Conservation (phyloP, 2,888 invertebrate genomes). For the Lasioglossum zephyrum region DNA sequence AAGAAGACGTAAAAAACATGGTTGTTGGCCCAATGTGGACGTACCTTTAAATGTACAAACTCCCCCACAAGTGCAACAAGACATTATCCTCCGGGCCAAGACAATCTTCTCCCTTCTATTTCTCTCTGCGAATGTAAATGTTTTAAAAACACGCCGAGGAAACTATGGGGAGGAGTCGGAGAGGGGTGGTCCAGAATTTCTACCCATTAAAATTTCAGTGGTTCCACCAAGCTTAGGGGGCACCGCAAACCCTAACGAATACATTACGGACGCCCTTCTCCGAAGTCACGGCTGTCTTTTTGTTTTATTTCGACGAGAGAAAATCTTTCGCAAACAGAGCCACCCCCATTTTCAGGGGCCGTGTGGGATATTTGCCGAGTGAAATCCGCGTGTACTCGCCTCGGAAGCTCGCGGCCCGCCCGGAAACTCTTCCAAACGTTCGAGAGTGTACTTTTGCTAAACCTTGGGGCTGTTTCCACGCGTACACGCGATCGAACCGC, state of each 20-base stretch:
- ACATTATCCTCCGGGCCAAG: neutral
- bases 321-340: neutral
- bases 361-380: neutral
- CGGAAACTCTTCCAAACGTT: neutral
- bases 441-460: neutral
- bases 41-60: neutral
- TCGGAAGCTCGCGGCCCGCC: neutral
- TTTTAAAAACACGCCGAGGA: neutral
- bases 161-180: neutral
- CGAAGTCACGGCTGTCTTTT: neutral
- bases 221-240: neutral
- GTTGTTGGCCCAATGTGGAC: neutral
- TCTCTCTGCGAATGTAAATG: neutral
- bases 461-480: neutral
- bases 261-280: neutral
- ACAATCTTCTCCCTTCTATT: neutral
- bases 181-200: neutral
- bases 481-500: neutral
- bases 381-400: neutral
- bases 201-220: neutral
- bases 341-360: neutral
- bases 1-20: neutral
- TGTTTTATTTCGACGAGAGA: neutral
- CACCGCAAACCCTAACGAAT: constrained; percentile 5
- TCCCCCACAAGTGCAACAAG: neutral